These are phyloP conservation scores for Salticus scenicus DNA, from an alignment of 2,888 invertebrate genomes.

Conservation along the genomic window DNA sequence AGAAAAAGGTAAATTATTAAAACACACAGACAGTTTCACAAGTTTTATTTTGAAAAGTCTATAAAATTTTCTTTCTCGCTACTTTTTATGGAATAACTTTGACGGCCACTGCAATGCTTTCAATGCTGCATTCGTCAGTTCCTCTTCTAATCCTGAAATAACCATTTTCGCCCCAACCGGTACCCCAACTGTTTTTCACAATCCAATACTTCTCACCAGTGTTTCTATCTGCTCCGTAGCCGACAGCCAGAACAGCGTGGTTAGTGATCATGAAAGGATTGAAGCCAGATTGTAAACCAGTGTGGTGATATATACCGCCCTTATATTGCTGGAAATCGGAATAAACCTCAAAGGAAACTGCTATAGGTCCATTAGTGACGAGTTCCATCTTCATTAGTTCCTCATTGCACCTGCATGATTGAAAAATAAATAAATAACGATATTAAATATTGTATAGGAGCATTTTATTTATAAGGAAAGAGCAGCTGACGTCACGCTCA, in stretches of 20 bases:
- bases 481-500: no score
- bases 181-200: constrained; percentile 74
- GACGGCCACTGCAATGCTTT: constrained; percentile 70
- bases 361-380: constrained; percentile 77
- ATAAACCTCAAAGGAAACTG: constrained; percentile 78
- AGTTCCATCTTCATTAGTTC: constrained; percentile 77
- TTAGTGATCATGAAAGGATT: constrained; percentile 76
- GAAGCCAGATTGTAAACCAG: constrained; percentile 72
- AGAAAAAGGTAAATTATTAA: no score
- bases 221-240: constrained; percentile 75
- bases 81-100: constrained; percentile 69
- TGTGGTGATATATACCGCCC: constrained; percentile 77
- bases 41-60: no score
- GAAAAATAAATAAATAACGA: not conserved
- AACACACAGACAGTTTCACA: no score
- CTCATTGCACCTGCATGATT: constrained; percentile 76
- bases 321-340: constrained; percentile 76
- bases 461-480: no score
- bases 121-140: constrained; percentile 71
- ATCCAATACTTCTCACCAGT: constrained; percentile 73
- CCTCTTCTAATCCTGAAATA: constrained; percentile 74
- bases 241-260: constrained; percentile 77
- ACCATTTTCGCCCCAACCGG: constrained; percentile 74
- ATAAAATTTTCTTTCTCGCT: no score
- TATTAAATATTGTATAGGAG: no score